Evolutionary conservation across 1,140 invertebrate species (phyloP).

Genomic region (Caenorhabditis remanei): DNA sequence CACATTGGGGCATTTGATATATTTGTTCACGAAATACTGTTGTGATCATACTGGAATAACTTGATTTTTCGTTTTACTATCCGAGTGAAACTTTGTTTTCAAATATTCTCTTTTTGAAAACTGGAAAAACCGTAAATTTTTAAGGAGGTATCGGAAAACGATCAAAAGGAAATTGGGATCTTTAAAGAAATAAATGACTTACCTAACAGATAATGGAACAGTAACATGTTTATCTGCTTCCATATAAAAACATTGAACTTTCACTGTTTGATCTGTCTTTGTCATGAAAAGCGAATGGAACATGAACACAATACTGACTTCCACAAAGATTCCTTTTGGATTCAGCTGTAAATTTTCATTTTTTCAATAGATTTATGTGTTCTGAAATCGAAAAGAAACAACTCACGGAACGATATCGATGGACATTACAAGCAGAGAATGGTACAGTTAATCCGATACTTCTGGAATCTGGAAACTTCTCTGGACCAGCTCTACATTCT

Average conservation of each 20-base stretch:
- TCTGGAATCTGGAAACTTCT: constrained; percentile 74
- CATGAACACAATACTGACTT: constrained; percentile 78
- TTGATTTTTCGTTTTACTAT: not conserved
- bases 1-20: constrained; percentile 76
- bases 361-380: not conserved
- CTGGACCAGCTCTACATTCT: constrained; percentile 76
- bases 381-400: not conserved
- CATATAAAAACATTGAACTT: constrained; percentile 78
- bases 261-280: constrained; percentile 77
- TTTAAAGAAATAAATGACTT: not conserved
- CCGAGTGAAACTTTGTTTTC: no score
- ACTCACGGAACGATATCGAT: constrained; percentile 76
- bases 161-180: not conserved
- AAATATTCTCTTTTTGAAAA: no score
- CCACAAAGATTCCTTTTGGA: constrained; percentile 77
- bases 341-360: constrained; percentile 70
- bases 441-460: constrained; percentile 76
- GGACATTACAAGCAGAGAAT: constrained; percentile 76
- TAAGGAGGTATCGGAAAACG: no score
- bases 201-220: constrained; percentile 77
- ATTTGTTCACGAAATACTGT: constrained; percentile 77
- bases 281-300: constrained; percentile 78
- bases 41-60: constrained; percentile 74
- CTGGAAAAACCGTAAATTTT: no score
- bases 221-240: constrained; percentile 76